Percentiles rank a stretch among this genome's conserved stretches.
Conservation (phyloP, 1,140 invertebrate genomes). For the Ooceraea biroi region DNA sequence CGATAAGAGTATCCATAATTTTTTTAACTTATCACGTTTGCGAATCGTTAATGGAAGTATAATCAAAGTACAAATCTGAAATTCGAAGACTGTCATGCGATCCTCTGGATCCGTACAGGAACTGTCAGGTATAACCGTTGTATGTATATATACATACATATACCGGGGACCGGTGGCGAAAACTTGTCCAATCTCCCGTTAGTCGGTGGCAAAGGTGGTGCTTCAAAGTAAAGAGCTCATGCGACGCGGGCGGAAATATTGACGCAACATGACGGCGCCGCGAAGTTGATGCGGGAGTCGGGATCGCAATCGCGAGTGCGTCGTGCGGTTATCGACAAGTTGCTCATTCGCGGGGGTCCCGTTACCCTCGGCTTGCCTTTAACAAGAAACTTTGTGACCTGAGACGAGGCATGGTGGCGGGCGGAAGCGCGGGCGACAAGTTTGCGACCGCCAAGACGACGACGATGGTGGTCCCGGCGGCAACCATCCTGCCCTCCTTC, state of each 20-base stretch:
- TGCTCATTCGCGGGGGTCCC: constrained; percentile 53
- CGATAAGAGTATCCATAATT: too few relatives aligned
- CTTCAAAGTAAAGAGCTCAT: constrained; percentile 36
- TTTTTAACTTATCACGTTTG: background rate
- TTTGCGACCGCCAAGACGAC: constrained; percentile 11
- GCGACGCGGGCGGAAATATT: constrained; percentile 35
- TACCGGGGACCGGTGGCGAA: constrained; percentile 3
- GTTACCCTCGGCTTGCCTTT: constrained; percentile 26
- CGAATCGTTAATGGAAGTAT: constrained; percentile 2
- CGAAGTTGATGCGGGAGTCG: constrained; percentile 34
- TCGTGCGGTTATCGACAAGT: constrained; percentile 61
- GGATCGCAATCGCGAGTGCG: constrained; percentile 44
- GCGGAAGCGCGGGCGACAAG: constrained; percentile 25
- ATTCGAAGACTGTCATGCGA: background rate
- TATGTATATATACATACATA: too few relatives aligned
- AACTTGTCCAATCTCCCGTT: constrained; percentile 57
- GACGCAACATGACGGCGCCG: constrained; percentile 29
- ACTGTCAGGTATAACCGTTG: constrained; percentile 6
- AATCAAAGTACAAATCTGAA: background rate
- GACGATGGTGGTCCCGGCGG: background rate
- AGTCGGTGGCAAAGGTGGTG: constrained; percentile 30
- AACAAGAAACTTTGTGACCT: constrained; percentile 48
- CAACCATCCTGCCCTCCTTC: background rate
- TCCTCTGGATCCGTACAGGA: background rate
- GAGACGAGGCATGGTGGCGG: background rate